Conservation (phyloP, 2,888 invertebrate species). For the Bellardia bayeri region DNA sequence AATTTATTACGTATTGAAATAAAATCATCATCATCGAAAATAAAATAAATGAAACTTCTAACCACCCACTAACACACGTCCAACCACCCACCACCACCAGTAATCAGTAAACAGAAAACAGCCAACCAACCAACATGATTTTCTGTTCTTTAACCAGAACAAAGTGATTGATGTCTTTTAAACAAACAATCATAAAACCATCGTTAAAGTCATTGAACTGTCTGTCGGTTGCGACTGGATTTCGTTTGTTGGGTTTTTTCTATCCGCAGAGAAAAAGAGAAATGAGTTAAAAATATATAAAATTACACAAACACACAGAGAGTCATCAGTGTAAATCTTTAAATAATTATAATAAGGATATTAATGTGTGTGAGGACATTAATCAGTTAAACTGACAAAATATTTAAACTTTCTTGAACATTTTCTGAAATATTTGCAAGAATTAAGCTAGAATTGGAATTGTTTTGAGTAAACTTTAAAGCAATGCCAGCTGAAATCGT, state of each 20-base stretch:
- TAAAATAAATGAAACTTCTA: constrained; percentile 9
- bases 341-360: constrained; percentile 29
- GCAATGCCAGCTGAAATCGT: too few species aligned
- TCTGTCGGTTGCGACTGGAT: constrained; percentile 31
- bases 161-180: constrained; percentile 66
- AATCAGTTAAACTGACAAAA: neutral
- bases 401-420: too few species aligned
- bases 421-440: too few species aligned
- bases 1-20: constrained; percentile 34
- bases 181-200: constrained; percentile 68
- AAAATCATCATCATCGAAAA: constrained; percentile 34
- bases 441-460: too few species aligned
- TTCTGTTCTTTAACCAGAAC: constrained; percentile 33
- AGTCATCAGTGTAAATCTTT: neutral
- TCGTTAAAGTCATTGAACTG: constrained; percentile 57
- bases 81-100: neutral
- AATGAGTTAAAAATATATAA: constrained; percentile 25
- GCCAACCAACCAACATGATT: constrained; percentile 14
- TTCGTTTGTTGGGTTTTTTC: neutral
- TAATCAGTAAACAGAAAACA: neutral
- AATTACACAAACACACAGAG: constrained; percentile 6
- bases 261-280: neutral
- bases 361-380: neutral
- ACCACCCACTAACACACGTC: neutral
- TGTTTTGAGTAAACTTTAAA: too few species aligned